Evolutionary conservation across 1,140 invertebrate genomes (phyloP), one percentile per base, ranked within the genome.

Genomic region (Halotydeus destructor): DNA sequence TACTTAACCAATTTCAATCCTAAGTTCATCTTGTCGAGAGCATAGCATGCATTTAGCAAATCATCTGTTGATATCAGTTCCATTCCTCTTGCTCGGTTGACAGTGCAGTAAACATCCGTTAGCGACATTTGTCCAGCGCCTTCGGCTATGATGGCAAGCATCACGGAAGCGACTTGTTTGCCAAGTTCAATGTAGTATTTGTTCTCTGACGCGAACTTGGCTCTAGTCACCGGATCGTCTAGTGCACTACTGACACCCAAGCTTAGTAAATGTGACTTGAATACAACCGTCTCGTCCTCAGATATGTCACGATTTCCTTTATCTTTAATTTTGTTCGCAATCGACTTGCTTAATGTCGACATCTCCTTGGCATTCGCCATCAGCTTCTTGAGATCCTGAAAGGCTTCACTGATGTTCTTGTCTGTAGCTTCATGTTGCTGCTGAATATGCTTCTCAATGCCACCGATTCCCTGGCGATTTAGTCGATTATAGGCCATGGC

Each of bases 361-460:
- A 97, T 98, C 48, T 96, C 88, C 64, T 93, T 84, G 3, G 91
- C 63, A 56, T 62, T 88, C 42, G 71, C 72, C 77, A 98, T 97
- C 0, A 98, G 64, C 55, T 85, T 83, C 54, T 67, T 80, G 16
- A 97, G 67, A 66, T 98, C 93, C 65, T 96, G 75, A 65, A 98
- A 98, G 14, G 91, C 89, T 47, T 76, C 64, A 21, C 69, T 76
- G 51, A 98, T 96, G 57, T 77, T 85, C 53, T 79, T 71, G 62
- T 93, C 82, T 0, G 83, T 89, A 19, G 75, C 75, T 58, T 79
- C 76, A 30, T 89, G 77, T 55, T 84, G 78, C 53, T 85, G 77
- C 57, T 88, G 74, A 37, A 97, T 68, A 52, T 78, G 76, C 53
- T 81, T 70, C 60, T 98, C 89, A 55, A 97, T 97, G 9, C 89